Evolutionary conservation across 2,888 invertebrate genomes (phyloP), one percentile per base, ranked within the genome.

Genomic region (Xestia xanthographa): DNA sequence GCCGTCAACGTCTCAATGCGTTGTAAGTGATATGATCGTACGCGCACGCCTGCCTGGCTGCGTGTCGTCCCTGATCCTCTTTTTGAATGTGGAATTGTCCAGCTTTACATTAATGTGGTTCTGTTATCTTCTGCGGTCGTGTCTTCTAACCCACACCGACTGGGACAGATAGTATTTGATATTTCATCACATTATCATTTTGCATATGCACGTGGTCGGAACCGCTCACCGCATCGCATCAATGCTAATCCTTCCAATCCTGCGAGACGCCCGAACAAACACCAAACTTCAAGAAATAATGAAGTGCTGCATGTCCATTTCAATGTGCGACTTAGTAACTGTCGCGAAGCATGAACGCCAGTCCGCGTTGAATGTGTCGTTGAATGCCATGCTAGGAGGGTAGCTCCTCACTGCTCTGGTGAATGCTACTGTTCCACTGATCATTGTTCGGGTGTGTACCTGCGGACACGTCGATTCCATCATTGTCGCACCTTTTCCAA

Each of bases 1-100:
- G 97, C 98, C 98, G 95, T 97, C 98, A 93, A 97, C 98, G 94
- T 98, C 97, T 92, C 97, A 96, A 93, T 96, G 97, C 97, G 97
- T 97, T 95, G 97, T 97, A 97, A 97, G 97, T 97, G 95, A 96
- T 92, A 92, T 92, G 88, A 90, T 86, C 79, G 79, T 84, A 82
- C 83, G 89, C 90, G 93, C 90, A 89, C 89, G 91, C 90, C 92
- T 91, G 91, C 91, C 91, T 92, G 92, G 92, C 93, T 91, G 92
- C 93, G 93, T 92, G 88, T 76, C 86, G 90, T 91, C 72, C 92
- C 93, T 87, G 86, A 92, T 90, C 91, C 92, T 92, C 91, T 90
- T 93, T 86, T 93, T 94, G 90, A 92, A 94, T 95, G 94, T 95
- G 92, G 90, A 93, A 90, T 91, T 91, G 91, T 93, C 93, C 92